Base-by-base conservation (phyloP, 2,888 invertebrate genomes). In the Rotaria socialis region DNA sequence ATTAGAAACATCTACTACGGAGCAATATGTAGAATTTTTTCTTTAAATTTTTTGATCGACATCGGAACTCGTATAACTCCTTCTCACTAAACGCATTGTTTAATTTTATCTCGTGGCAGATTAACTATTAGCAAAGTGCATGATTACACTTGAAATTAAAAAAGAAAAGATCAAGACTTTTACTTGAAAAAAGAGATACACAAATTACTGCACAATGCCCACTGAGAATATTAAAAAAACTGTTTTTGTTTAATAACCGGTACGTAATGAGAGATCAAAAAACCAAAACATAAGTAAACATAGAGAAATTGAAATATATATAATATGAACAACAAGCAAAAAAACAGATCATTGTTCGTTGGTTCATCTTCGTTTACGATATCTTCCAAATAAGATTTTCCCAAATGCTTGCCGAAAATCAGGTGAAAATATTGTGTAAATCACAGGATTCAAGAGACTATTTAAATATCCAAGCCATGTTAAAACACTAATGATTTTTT, bases 401-500 rank as follows among this genome's bases (percentile, higher is more conserved):
- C n/a, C 35, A 92, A 96, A 96, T 67, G 96, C 96, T 90, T 94
- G 94, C 89, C 96, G 93, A 91, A 96, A 96, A 90, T 96, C 96
- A 47, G 96, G 96, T 90, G 95, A 95, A 92, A 96, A 96, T 89
- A 96, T 95, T 24, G 96, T 96, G 91, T 96, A 96, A 90, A 96
- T 95, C 88, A 96, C 94, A 24, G 96, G 96, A 91, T 96, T 96
- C 85, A 96, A 93, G 84, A 96, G 94, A 84, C 95, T 95, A 92
- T 96, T 96, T 91, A 95, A 94, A 91, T 96, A 96, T 85, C 96
- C 96, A 85, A 96, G 93, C 96, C 96, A 96, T 85, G 95, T 93
- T 91, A 95, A 94, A 19, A 90, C 88, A 22, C 90, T 89, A 24
- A 92, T 89, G 85, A 91, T 90, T 88, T 90, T 89, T 75, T 92